Evolutionary conservation across 2,888 invertebrate genomes (phyloP).

Genomic region (Euproctis similis): DNA sequence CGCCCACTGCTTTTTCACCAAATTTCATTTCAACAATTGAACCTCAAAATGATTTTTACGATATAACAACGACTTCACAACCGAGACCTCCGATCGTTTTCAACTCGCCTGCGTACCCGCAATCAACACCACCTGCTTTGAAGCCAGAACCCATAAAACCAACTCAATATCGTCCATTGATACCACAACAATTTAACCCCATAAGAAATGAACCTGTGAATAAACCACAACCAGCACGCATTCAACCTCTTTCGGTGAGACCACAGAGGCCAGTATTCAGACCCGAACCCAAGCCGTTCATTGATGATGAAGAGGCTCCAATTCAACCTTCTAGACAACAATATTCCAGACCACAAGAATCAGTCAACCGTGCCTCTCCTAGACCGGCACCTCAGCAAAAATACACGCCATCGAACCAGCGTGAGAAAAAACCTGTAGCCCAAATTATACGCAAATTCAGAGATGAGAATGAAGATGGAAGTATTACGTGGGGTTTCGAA

Average conservation of each 20-base stretch:
- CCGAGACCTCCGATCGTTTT: constrained; percentile 63
- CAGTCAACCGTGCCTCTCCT: constrained; percentile 43
- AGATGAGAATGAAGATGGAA: constrained; percentile 87
- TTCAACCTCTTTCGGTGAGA: constrained; percentile 65
- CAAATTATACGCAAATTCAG: constrained; percentile 83
- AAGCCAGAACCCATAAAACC: constrained; percentile 62
- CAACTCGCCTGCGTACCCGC: constrained; percentile 58
- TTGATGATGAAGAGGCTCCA: constrained; percentile 59
- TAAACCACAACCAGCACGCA: constrained; percentile 59
- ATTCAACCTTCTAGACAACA: constrained; percentile 61
- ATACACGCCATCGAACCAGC: constrained; percentile 49
- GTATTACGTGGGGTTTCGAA: constrained; percentile 91
- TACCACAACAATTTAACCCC: constrained; percentile 54
- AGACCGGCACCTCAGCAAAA: constrained; percentile 58
- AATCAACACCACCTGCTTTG: constrained; percentile 47
- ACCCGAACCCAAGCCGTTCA: constrained; percentile 62
- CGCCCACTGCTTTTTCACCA: constrained; percentile 66
- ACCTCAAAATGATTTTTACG: constrained; percentile 64
- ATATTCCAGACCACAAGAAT: constrained; percentile 60
- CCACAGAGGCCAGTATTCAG: constrained; percentile 72
- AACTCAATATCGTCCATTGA: constrained; percentile 60
- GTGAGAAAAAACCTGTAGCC: constrained; percentile 81
- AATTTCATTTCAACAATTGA: constrained; percentile 58
- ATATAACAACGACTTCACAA: constrained; percentile 62
- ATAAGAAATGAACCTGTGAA: constrained; percentile 50